Base-by-base conservation (phyloP, 2,888 invertebrate genomes). In the Hyppa rectilinea region DNA sequence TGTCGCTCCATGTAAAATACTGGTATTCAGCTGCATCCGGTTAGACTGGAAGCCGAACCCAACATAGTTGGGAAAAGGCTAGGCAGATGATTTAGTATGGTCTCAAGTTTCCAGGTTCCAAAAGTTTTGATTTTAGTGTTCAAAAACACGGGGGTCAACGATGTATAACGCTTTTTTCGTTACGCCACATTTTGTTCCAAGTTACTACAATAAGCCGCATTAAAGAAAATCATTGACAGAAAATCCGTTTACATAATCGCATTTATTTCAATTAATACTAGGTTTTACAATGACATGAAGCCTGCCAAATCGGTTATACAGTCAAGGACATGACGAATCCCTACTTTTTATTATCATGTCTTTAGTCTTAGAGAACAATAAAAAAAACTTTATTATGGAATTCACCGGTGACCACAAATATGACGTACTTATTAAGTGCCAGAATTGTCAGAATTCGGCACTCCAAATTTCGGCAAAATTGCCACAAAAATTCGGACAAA, bases 281-380 rank as follows among this genome's bases (percentile, higher is more conserved):
- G 29, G n/a, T 29, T 45, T 45, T 17, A 45, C 9, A 59, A 4
- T 45, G 2, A 45, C 14, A 10, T 29, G 45, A 59, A 59, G 45
- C 58, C 43, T 29, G 43, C n/a, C 29, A 59, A 59, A n/a, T 59
- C n/a, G 17, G 20, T 9, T 3, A 9, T 29, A 17, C 17, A 17
- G 9, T 40, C 29, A 59, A 59, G 59, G 59, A 45, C 45, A 45
- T 59, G 9, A n/a, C n/a, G 5, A 59, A 45, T 59, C 45, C 45
- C n/a, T 17, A 45, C 47, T n/a, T 29, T 10, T 50, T 17, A 26
- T n/a, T 31, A 7, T 29, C 26, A 40, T 17, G 9, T 29, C n/a
- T 45, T 45, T 7, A 14, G n/a, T 9, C 9, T 20, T 1, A 29
- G 20, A 26, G 20, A 40, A 6, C 23, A n/a, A n/a, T n/a, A n/a